Base-by-base conservation (phyloP, 2,888 invertebrate genomes). In the Coronaproctus castanopsis region DNA sequence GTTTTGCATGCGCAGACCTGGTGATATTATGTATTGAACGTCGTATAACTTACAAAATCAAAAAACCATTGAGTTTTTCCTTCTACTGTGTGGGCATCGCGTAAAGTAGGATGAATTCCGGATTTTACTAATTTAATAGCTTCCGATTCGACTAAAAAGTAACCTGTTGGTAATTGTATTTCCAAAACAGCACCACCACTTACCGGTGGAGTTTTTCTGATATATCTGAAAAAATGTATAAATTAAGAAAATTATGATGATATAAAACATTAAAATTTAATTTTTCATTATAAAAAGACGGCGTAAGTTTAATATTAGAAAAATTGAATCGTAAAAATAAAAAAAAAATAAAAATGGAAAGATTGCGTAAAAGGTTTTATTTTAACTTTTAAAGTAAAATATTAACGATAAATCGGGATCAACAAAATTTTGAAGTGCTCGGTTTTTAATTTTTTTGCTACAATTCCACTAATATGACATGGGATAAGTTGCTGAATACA, bases 1-100 rank as follows among this genome's bases (percentile, higher is more conserved):
- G n/a, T n/a, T n/a, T n/a, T n/a, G n/a, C n/a, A n/a, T n/a, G n/a
- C n/a, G n/a, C n/a, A n/a, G n/a, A n/a, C n/a, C n/a, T n/a, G n/a
- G n/a, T n/a, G n/a, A n/a, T n/a, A n/a, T n/a, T n/a, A n/a, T n/a
- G n/a, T n/a, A n/a, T n/a, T n/a, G n/a, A n/a, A n/a, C n/a, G n/a
- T n/a, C n/a, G n/a, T 10, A 52, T 3, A 21, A 64, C 73, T 70
- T 68, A 76, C 76, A 66, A 71, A 71, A 62, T 73, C 70, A 71
- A 76, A 70, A 71, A 74, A 71, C 75, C 76, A 70, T 66, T 72
- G 62, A 67, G 73, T 73, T 66, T 69, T 70, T 14, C 69, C 69
- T 49, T 68, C 67, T 18, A 65, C 64, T 5, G 68, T 68, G 19
- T 67, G 66, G 14, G 68, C 70, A 63, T 71, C 71, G 22, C 66